These are phyloP conservation scores for Microplitis manilae DNA, from an alignment of 2,888 invertebrate genomes.

Conservation along the genomic window DNA sequence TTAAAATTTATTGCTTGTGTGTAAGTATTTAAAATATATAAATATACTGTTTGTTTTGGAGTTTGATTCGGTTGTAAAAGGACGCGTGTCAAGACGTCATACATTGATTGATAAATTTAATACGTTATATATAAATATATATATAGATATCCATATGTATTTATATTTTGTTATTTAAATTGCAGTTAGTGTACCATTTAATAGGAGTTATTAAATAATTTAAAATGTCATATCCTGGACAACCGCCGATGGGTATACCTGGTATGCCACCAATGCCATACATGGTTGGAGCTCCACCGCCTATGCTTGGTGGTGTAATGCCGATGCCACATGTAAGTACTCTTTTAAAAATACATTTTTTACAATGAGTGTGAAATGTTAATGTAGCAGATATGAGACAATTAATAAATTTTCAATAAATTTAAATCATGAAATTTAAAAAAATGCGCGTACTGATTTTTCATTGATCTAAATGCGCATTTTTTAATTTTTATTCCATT, in stretches of 20 bases:
- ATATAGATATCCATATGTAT: background rate
- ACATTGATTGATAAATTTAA: background rate
- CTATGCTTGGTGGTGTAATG: constrained; percentile 81
- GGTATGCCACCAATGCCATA: constrained; percentile 82
- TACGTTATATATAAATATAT: background rate
- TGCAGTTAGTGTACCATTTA: background rate
- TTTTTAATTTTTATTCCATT: no score
- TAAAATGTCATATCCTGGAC: constrained; percentile 90
- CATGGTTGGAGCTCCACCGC: constrained; percentile 75
- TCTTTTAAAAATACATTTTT: background rate
- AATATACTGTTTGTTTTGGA: background rate
- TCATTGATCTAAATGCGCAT: no score
- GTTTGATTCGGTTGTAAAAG: background rate
- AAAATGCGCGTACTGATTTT: no score
- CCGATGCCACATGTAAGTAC: constrained; percentile 82
- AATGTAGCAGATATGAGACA: no score
- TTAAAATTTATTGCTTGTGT: no score
- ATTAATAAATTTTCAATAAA: no score
- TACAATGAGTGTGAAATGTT: no score
- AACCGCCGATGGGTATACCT: constrained; percentile 83
- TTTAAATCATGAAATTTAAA: no score
- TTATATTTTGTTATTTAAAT: background rate
- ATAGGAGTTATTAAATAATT: background rate
- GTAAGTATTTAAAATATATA: background rate
- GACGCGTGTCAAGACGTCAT: background rate